Percentiles rank a stretch among this genome's conserved stretches.
phyloP scores from a whole-genome alignment of 2,113 vertebrate genomes.

The Capricornis sumatraensis region DNA sequence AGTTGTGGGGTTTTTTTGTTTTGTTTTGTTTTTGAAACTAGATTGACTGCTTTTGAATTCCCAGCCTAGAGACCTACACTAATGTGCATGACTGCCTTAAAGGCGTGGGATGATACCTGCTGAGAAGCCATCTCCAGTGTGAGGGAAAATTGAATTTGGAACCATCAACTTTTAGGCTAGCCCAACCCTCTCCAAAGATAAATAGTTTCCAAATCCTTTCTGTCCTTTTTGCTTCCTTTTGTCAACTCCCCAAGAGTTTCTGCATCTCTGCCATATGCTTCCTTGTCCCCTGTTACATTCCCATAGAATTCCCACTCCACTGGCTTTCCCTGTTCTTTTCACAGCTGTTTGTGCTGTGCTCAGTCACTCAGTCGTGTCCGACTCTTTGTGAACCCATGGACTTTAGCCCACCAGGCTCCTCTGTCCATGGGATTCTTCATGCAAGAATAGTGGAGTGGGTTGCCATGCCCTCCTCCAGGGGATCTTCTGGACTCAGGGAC shows the following conservation, averaged over 20 bases:
- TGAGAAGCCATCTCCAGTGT: neutral
- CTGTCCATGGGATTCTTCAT: neutral
- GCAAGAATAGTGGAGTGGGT: neutral
- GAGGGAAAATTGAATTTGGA: neutral
- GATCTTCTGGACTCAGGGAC: neutral
- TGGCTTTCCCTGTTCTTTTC: neutral
- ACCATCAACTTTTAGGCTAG: neutral
- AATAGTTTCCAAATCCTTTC: neutral
- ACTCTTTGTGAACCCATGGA: neutral
- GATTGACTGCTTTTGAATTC: slow-evolving; percentile 4
- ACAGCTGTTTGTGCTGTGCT: neutral
- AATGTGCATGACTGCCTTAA: neutral
- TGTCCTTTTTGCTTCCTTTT: neutral
- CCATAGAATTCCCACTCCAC: neutral
- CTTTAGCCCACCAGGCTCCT: neutral
- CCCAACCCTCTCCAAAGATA: neutral
- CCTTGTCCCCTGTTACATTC: neutral
- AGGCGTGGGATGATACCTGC: neutral
- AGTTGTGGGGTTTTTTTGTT: neutral
- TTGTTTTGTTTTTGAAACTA: neutral
- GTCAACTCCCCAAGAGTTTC: neutral
- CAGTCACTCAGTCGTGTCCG: neutral
- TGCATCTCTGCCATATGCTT: neutral
- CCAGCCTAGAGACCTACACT: neutral
- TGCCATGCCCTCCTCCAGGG: neutral